A percentile compares a stretch with the other conserved stretches of the same genome.
Evolutionary conservation across 2,113 vertebrate genomes (phyloP).

Genomic region (Anoura caudifer): DNA sequence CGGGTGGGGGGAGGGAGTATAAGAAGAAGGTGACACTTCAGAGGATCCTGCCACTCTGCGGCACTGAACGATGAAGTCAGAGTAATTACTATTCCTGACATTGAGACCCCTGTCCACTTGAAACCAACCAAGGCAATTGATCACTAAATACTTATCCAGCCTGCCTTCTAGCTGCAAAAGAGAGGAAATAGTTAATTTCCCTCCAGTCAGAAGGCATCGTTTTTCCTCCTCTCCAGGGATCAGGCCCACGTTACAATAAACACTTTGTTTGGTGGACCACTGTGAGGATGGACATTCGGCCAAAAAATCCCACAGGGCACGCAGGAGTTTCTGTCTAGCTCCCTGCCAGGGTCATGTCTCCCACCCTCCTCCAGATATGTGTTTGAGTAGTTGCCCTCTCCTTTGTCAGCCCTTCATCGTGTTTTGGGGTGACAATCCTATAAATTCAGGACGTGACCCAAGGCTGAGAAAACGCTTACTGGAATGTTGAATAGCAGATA

Average conservation of each 20-base stretch:
- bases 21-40: background rate
- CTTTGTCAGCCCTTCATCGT: background rate
- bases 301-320: background rate
- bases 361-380: too few relatives aligned
- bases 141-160: background rate
- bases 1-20: fast-evolving
- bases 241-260: conserved; percentile 50
- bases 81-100: background rate
- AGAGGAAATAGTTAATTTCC: conserved; percentile 49
- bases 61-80: background rate
- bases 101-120: background rate
- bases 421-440: background rate
- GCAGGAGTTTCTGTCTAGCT: background rate
- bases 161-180: background rate
- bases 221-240: conserved; percentile 54
- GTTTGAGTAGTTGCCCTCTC: background rate
- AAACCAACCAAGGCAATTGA: background rate
- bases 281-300: background rate
- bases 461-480: conserved; percentile 75
- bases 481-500: conserved; percentile 68
- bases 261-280: conserved; percentile 54
- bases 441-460: conserved; percentile 67
- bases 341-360: fast-evolving
- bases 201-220: conserved; percentile 28
- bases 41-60: background rate